Percentiles rank a stretch among this genome's conserved stretches.
Evolutionary conservation across 2,797 vertebrate genomes (phyloP).

Genomic region (Adelosebastes latens): DNA sequence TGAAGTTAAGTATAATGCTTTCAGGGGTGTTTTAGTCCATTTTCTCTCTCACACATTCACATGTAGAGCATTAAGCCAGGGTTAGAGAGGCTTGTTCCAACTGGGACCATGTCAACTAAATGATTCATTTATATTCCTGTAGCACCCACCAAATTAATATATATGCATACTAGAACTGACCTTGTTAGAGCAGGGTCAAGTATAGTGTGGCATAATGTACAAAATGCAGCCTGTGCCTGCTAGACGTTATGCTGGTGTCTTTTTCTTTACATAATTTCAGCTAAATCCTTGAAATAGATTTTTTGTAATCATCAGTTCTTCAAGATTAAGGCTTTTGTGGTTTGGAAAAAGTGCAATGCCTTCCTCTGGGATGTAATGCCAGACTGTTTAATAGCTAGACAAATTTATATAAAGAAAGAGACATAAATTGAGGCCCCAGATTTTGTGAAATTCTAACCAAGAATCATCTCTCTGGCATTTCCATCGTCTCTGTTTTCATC

Average conservation of each 20-base stretch:
- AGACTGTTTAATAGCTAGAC: constrained; percentile 34
- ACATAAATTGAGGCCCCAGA: constrained; percentile 25
- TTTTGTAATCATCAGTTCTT: constrained; percentile 21
- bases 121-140: constrained; percentile 50
- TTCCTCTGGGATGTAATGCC: constrained; percentile 19
- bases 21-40: not conserved
- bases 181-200: constrained; percentile 27
- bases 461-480: constrained; percentile 44
- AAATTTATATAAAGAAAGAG: constrained; percentile 24
- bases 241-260: not conserved
- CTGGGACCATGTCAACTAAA: constrained; percentile 40
- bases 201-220: constrained; percentile 22
- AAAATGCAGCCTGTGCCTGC: constrained; percentile 10
- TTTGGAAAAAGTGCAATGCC: constrained; percentile 7
- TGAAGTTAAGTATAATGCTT: not conserved
- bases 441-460: constrained; percentile 41
- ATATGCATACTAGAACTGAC: constrained; percentile 34
- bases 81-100: constrained; percentile 27
- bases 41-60: not conserved
- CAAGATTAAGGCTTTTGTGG: constrained; percentile 36
- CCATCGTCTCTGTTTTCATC: constrained; percentile 47
- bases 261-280: constrained; percentile 8
- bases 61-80: constrained; percentile 5
- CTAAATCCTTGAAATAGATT: constrained; percentile 28
- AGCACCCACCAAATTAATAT: constrained; percentile 44